Base-by-base conservation (phyloP, 2,113 vertebrate species). In the Thamnaconus septentrionalis region DNA sequence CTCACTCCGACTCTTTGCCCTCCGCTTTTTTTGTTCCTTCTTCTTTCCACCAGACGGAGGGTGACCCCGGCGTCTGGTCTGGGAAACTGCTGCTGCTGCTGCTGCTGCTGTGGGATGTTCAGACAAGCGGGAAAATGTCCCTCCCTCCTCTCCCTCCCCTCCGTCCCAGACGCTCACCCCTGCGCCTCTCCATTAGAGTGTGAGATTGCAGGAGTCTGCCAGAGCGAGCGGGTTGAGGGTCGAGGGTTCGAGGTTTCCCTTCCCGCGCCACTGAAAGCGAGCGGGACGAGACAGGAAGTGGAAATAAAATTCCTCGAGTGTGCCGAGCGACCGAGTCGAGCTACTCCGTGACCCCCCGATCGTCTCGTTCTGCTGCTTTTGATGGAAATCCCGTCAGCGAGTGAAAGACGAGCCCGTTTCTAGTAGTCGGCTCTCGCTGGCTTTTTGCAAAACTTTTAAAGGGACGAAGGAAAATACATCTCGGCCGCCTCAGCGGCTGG, bases 181-280 rank as follows among this genome's bases (percentile, higher is more conserved):
- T 79, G 76, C 76, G 75, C 73, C 82, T 79, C 74, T 87, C 80
- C 79, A 86, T 80, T 79, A 86, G 85, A 86, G 77, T 84, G 87
- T 83, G 83, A 87, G 82, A 89, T 87, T 88, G 69, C 66, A 45
- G 74, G 74, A 81, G 69, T 66, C 53, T 4, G 47, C 18, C 1
- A 41, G 41, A 47, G 75, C 58, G 75, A 68, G 53, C 62, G 8
- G 49, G 43, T 31, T 31, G 18, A 31, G 18, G 18, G 18, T 31
- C 18, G 18, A 31, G 18, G 18, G 18, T 61, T 53, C 1, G 6
- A 64, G 41, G 61, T 61, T 62, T 75, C 50, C 42, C 12, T 69
- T 49, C 63, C 64, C 60, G 72, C 18, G 18, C 18, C 18, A 31
- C 18, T 31, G 18, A 31, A 31, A 31, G 18, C 18, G 18, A 31